A percentile compares a stretch with the other conserved stretches of the same genome.
Conservation (phyloP, 2,888 invertebrate species). For the Onchidella celtica region DNA sequence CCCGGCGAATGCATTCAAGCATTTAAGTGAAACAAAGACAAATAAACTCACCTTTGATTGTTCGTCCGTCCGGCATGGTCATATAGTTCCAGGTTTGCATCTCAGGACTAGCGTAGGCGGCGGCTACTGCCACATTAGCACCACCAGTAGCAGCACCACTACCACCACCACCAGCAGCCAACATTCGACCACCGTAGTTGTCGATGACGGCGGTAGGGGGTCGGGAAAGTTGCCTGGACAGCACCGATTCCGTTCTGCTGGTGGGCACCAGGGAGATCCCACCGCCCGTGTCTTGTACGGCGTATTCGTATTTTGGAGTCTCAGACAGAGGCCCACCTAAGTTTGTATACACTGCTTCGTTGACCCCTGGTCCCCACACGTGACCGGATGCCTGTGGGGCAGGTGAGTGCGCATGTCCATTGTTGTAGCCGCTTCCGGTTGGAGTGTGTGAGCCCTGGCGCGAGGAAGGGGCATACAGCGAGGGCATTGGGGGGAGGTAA, state of each 20-base stretch:
- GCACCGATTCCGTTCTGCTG: slow-evolving; percentile 44
- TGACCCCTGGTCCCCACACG: slow-evolving; percentile 11
- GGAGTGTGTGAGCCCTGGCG: slow-evolving; percentile 6
- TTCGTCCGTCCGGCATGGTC: slow-evolving; percentile 8
- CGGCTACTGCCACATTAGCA: not conserved
- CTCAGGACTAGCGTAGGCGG: slow-evolving; percentile 14
- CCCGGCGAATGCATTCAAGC: too few species aligned
- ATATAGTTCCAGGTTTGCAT: slow-evolving; percentile 39
- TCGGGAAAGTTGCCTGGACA: slow-evolving; percentile 54
- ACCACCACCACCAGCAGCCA: not conserved
- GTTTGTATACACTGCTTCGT: slow-evolving; percentile 36
- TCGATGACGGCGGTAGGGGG: slow-evolving; percentile 32
- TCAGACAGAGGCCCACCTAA: not conserved
- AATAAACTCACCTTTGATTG: slow-evolving; percentile 27
- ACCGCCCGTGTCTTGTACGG: slow-evolving; percentile 16
- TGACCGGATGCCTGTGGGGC: slow-evolving; percentile 41
- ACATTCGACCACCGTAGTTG: slow-evolving; percentile 19
- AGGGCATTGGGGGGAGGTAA: slow-evolving; percentile 50
- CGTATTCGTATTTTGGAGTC: slow-evolving; percentile 36
- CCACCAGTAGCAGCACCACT: not conserved
- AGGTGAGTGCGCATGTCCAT: slow-evolving; percentile 42
- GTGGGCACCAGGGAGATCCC: slow-evolving; percentile 15
- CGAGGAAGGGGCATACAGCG: slow-evolving; percentile 45
- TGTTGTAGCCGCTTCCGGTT: slow-evolving; percentile 39
- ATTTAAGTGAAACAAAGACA: not conserved